These are phyloP conservation scores for Bagarius yarrelli DNA, from an alignment of 2,113 vertebrate species.

Conservation along the genomic window DNA sequence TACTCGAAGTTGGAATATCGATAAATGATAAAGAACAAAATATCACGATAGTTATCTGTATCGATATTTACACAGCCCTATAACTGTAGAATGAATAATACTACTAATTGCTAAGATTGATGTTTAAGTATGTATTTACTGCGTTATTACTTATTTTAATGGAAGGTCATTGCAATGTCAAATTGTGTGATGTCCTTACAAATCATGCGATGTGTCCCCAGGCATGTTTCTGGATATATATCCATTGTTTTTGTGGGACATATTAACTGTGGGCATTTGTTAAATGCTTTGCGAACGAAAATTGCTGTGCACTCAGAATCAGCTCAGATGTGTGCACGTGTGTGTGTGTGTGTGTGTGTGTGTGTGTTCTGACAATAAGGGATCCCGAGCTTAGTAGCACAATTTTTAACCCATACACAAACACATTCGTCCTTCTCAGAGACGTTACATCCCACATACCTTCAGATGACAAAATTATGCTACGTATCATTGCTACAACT, in stretches of 20 bases:
- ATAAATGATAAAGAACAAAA: no score
- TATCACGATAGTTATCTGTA: no score
- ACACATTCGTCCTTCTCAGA: no score
- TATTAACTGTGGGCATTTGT: slow-evolving; percentile 20
- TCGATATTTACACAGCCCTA: no score
- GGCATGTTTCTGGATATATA: no score
- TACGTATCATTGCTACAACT: not conserved
- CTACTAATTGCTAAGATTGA: not conserved
- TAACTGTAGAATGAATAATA: no score
- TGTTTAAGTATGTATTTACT: not conserved
- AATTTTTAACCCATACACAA: not conserved
- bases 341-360: slow-evolving; percentile 7
- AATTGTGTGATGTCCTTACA: not conserved
- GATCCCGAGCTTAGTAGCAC: not conserved
- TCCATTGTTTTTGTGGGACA: not conserved
- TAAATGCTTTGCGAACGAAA: slow-evolving; percentile 4
- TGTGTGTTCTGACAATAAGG: not conserved
- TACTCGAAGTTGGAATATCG: no score
- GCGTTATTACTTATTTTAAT: not conserved
- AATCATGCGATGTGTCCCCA: no score
- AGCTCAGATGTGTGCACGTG: not conserved
- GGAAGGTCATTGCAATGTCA: not conserved
- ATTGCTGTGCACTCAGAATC: slow-evolving; percentile 36
- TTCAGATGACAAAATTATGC: slow-evolving; percentile 2
- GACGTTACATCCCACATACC: no score